phyloP scores from a whole-genome alignment of 30 jellyfish, hydroid and myxozoan genomes.

The Chrysaora quinquecirrha region DNA sequence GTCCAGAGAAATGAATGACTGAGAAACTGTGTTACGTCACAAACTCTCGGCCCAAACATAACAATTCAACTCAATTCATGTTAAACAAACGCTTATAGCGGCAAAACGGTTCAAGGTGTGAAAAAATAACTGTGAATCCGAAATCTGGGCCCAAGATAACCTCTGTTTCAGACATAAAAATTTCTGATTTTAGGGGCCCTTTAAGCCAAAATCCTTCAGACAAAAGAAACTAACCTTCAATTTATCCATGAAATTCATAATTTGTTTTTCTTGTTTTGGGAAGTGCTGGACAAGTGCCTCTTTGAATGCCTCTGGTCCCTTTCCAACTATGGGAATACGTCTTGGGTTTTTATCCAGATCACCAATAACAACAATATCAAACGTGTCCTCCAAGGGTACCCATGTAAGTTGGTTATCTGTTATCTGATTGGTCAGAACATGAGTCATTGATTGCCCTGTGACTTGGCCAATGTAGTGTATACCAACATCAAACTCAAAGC shows the following conservation, averaged over 20 bases:
- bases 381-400: constrained; percentile 83
- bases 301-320: constrained; percentile 75
- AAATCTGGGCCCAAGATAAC: too few relatives aligned
- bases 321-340: constrained; percentile 34
- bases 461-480: constrained; percentile 93
- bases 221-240: constrained; percentile 80
- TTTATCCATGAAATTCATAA: constrained; percentile 56
- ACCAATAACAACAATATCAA: constrained; percentile 82
- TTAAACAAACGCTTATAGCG: too few relatives aligned
- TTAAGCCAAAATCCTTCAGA: too few relatives aligned
- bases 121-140: too few relatives aligned
- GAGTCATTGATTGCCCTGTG: constrained; percentile 70
- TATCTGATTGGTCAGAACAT: constrained; percentile 77
- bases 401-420: constrained; percentile 89
- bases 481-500: constrained; percentile 99
- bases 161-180: too few relatives aligned
- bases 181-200: too few relatives aligned
- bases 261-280: constrained; percentile 84
- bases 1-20: too few relatives aligned
- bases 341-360: constrained; percentile 58
- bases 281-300: constrained; percentile 43
- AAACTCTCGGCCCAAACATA: too few relatives aligned
- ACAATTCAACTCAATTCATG: too few relatives aligned
- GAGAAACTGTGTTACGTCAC: too few relatives aligned
- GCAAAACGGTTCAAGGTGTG: too few relatives aligned